A percentile compares a stretch with the other conserved stretches of the same genome.
These are phyloP conservation scores for Hypomecis atomaria DNA, from an alignment of 2,888 invertebrate species.

Conservation along the genomic window DNA sequence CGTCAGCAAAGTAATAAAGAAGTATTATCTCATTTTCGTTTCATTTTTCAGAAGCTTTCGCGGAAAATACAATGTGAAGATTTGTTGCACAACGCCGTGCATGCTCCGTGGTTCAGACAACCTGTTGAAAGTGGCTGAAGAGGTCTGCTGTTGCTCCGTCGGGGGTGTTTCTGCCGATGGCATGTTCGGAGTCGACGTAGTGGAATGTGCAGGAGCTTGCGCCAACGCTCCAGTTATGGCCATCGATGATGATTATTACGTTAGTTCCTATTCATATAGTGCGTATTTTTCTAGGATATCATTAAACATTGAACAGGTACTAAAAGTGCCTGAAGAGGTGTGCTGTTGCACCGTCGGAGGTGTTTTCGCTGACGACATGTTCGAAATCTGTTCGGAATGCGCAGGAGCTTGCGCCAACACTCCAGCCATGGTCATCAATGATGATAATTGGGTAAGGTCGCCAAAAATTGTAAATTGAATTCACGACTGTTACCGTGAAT, in stretches of 20 bases:
- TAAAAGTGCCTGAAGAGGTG: slow-evolving; percentile 30
- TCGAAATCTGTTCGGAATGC: no score
- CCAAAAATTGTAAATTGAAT: no score
- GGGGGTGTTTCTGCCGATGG: slow-evolving; percentile 65
- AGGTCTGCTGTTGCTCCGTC: slow-evolving; percentile 58
- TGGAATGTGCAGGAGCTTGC: slow-evolving; percentile 75
- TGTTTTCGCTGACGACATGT: no score
- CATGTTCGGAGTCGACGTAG: slow-evolving; percentile 71
- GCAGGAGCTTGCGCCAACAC: no score
- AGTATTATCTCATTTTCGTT: not conserved
- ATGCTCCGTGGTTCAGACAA: slow-evolving; percentile 72
- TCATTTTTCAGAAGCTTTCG: slow-evolving; percentile 56
- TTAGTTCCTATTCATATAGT: slow-evolving; percentile 46
- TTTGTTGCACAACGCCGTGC: slow-evolving; percentile 73
- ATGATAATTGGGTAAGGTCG: no score
- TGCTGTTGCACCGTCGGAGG: no score
- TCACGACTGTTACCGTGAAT: no score
- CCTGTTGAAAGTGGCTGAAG: slow-evolving; percentile 63
- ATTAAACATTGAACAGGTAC: no score
- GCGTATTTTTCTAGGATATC: no score
- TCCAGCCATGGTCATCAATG: no score
- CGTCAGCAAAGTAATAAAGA: no score
- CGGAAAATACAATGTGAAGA: slow-evolving; percentile 72
- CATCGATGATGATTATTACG: slow-evolving; percentile 76
- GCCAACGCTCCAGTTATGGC: slow-evolving; percentile 72